These are phyloP conservation scores for Pissodes strobi DNA, from an alignment of 1,140 invertebrate species.

Conservation along the genomic window DNA sequence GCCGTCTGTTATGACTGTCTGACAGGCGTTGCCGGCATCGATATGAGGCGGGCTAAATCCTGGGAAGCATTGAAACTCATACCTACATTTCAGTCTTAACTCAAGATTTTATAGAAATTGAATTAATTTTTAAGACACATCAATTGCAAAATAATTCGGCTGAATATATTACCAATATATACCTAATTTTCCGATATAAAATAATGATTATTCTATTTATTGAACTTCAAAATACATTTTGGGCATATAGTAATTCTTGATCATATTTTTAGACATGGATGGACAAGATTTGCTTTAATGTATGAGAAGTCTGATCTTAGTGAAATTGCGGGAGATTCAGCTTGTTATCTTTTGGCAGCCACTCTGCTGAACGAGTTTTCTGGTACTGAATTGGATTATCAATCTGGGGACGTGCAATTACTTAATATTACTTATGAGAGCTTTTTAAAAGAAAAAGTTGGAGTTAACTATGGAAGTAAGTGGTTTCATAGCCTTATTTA, in stretches of 20 bases:
- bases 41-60: too few relatives aligned
- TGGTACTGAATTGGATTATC: constrained; percentile 56
- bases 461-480: constrained; percentile 59
- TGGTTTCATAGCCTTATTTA: too few relatives aligned
- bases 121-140: too few relatives aligned
- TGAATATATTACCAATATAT: too few relatives aligned
- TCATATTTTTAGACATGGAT: constrained; percentile 65
- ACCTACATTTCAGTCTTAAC: too few relatives aligned
- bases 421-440: constrained; percentile 55
- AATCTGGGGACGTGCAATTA: constrained; percentile 61
- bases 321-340: constrained; percentile 66
- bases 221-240: background rate
- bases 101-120: too few relatives aligned
- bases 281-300: constrained; percentile 71
- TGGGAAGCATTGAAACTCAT: too few relatives aligned
- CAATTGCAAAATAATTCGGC: too few relatives aligned
- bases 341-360: constrained; percentile 72
- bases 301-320: constrained; percentile 71
- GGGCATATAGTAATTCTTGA: background rate
- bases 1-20: too few relatives aligned
- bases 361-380: constrained; percentile 68
- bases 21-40: too few relatives aligned
- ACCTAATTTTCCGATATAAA: background rate
- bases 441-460: constrained; percentile 58
- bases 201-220: background rate